Evolutionary conservation across 1,140 invertebrate genomes (phyloP), one percentile per base, ranked within the genome.

Genomic region (Drosophila lacteicornis): DNA sequence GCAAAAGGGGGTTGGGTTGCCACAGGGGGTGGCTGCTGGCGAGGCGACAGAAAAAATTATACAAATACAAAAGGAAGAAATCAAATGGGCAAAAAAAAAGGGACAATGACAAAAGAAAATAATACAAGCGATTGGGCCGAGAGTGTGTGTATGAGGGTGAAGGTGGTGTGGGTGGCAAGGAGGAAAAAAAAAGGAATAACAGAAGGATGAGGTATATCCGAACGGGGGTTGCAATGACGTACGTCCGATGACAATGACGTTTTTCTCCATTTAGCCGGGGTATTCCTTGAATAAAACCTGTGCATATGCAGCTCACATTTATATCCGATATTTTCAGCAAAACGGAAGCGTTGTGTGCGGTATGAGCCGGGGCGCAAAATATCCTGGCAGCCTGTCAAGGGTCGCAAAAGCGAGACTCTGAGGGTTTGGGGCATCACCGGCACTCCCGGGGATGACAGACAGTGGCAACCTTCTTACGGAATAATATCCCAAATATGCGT

Each of bases 51-150:
- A 88, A 87, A 87, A 87, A 88, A 88, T 88, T 88, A 90, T 90
- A 90, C 85, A 88, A 88, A 88, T 81, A 88, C 85, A 88, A 90
- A 90, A 87, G 84, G 63, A 87, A 87, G 61, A 83, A 88, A 88
- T 74, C 71, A 85, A 82, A 86, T 53, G 75, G 63, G 65, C 75
- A 78, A 77, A 80, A 81, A 81, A 81, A 81, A 56, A 56, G 53
- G 79, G 79, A 85, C 79, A 90, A 88, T 84, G 85, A 88, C 81
- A 88, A 90, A 90, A 81, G 85, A 85, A 84, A 82, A 86, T 82
- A 88, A 90, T 79, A 81, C 69, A 71, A 79, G 81, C 85, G 80
- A 87, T 87, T 86, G 80, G 83, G 83, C 62, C 68, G 65, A 46
- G 19, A 46, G 51, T 33, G 45, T 60, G 51, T 45, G 19, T 49